phyloP scores from a whole-genome alignment of 2,113 vertebrate species.

The Dicrurus megarhynchus region DNA sequence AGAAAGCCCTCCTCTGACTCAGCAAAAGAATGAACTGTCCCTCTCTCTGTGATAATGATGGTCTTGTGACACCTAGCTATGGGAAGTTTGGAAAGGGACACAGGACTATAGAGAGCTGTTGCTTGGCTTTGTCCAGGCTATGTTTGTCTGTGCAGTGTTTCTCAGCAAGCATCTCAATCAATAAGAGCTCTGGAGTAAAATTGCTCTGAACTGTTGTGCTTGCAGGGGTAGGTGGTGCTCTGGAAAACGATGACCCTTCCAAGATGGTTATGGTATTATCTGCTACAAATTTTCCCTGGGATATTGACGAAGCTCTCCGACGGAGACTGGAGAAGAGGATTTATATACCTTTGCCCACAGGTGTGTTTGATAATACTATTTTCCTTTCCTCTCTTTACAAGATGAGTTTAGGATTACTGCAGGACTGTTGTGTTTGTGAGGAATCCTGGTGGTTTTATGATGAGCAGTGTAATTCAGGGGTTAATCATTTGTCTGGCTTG shows the following conservation, averaged over 20 bases:
- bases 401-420: neutral
- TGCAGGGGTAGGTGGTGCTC: slow-evolving; percentile 78
- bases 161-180: neutral
- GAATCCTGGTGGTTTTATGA: neutral
- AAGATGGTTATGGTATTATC: slow-evolving; percentile 86
- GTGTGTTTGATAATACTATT: slow-evolving; percentile 42
- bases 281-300: slow-evolving; percentile 85
- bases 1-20: neutral
- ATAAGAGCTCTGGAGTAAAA: neutral
- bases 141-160: neutral
- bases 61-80: neutral
- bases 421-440: neutral
- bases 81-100: neutral
- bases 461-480: neutral
- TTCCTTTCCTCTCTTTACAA: neutral
- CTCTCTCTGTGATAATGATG: neutral
- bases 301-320: slow-evolving; percentile 82
- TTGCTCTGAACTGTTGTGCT: neutral
- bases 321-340: slow-evolving; percentile 83
- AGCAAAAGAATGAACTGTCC: neutral
- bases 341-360: slow-evolving; percentile 83
- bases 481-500: neutral
- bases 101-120: neutral
- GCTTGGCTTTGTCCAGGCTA: neutral
- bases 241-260: slow-evolving; percentile 82